Percentiles rank a stretch among this genome's conserved stretches.
phyloP scores from a whole-genome alignment of 2,797 vertebrate species.

The Micromesistius poutassou region DNA sequence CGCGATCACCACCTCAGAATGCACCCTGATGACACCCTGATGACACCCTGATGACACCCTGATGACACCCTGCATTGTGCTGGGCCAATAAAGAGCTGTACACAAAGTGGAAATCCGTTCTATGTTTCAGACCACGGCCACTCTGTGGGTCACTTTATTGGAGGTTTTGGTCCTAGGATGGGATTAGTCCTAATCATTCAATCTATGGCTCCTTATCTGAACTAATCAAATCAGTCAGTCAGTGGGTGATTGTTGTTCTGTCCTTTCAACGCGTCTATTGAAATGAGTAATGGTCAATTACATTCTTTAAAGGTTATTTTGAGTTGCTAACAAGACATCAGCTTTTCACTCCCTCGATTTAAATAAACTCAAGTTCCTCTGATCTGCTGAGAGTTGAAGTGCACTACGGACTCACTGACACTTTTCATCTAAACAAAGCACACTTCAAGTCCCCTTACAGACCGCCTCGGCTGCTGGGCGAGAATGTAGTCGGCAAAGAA shows the following conservation, averaged over 20 bases:
- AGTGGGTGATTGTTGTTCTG: background rate
- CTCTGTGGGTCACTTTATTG: conserved; percentile 57
- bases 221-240: conserved; percentile 28
- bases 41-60: background rate
- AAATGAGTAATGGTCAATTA: background rate
- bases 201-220: conserved; percentile 24
- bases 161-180: conserved; percentile 31
- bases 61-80: background rate
- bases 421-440: background rate
- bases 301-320: conserved; percentile 10
- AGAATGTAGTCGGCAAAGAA: conserved; percentile 42
- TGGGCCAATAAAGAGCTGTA: background rate
- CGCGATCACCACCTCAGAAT: background rate
- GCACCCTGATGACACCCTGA: background rate
- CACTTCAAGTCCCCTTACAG: background rate
- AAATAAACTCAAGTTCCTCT: background rate
- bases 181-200: background rate
- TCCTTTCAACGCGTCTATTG: conserved; percentile 12
- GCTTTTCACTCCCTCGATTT: conserved; percentile 18
- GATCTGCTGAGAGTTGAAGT: background rate
- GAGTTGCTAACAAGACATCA: conserved; percentile 22
- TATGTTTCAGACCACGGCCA: conserved; percentile 7
- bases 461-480: conserved; percentile 28
- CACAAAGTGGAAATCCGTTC: conserved; percentile 15
- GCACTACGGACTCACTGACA: background rate